A percentile compares a stretch with the other conserved stretches of the same genome.
phyloP scores from a whole-genome alignment of 2,888 invertebrate genomes.

The Spicauda simplicius region DNA sequence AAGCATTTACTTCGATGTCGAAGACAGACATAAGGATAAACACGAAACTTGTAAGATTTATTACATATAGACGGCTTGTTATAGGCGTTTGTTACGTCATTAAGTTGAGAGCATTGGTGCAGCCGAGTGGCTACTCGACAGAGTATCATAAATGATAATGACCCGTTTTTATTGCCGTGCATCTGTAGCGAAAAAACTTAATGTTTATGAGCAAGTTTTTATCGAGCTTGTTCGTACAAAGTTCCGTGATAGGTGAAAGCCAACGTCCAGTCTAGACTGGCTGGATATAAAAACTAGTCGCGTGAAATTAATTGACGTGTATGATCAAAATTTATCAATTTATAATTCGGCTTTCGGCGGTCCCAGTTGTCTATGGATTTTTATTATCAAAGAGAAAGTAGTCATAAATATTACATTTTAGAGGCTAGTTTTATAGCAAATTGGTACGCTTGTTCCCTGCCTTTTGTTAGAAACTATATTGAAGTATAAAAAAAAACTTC shows the following conservation, averaged over 20 bases:
- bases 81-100: constrained; percentile 10
- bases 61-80: background rate
- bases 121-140: background rate
- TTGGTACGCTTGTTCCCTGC: too few relatives aligned
- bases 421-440: background rate
- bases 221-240: constrained; percentile 33
- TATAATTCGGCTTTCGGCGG: constrained; percentile 8
- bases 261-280: constrained; percentile 28
- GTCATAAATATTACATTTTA: background rate
- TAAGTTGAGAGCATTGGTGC: constrained; percentile 12
- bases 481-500: too few relatives aligned
- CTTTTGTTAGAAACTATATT: too few relatives aligned
- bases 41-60: background rate
- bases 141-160: constrained; percentile 33
- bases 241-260: constrained; percentile 48
- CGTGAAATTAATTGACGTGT: constrained; percentile 11
- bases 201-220: constrained; percentile 37
- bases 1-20: too few relatives aligned
- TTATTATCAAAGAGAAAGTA: background rate
- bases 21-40: background rate
- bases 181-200: constrained; percentile 28
- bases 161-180: constrained; percentile 32
- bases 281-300: constrained; percentile 11
- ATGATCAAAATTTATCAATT: constrained; percentile 10
- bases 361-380: background rate